Evolutionary conservation across 2,797 vertebrate genomes (phyloP).

Genomic region (Hyperoplus immaculatus): DNA sequence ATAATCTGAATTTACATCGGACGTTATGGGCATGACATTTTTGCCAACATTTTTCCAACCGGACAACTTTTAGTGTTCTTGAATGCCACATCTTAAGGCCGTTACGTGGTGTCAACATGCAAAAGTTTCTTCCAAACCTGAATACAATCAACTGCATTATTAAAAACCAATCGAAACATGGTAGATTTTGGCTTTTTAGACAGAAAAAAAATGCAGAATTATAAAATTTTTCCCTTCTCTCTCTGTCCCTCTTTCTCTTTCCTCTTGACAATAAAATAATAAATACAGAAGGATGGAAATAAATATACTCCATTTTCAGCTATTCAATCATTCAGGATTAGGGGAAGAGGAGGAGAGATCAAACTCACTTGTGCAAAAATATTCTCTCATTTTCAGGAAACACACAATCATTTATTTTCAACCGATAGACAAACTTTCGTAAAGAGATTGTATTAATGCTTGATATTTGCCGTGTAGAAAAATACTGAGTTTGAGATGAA

Average conservation of each 20-base stretch:
- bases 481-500: not conserved
- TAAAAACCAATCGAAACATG: not conserved
- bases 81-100: constrained; percentile 42
- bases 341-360: constrained; percentile 32
- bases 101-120: not conserved
- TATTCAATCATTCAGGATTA: constrained; percentile 38
- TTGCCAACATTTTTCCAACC: not conserved
- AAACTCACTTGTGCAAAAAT: constrained; percentile 68
- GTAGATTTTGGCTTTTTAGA: constrained; percentile 34
- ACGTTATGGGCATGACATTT: not conserved
- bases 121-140: not conserved
- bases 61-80: constrained; percentile 44
- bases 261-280: constrained; percentile 50
- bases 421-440: constrained; percentile 23
- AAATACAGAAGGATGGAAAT: constrained; percentile 71
- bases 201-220: constrained; percentile 18
- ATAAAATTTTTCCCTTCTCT: not conserved
- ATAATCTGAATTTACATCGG: not conserved
- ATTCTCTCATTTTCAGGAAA: not conserved
- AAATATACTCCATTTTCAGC: constrained; percentile 57
- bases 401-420: constrained; percentile 2
- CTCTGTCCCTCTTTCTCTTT: not conserved
- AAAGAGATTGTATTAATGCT: constrained; percentile 37
- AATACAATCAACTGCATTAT: constrained; percentile 26
- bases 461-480: not conserved